Evolutionary conservation across 2,113 vertebrate genomes (phyloP), one percentile per base, ranked within the genome.

Genomic region (Delphinus delphis): DNA sequence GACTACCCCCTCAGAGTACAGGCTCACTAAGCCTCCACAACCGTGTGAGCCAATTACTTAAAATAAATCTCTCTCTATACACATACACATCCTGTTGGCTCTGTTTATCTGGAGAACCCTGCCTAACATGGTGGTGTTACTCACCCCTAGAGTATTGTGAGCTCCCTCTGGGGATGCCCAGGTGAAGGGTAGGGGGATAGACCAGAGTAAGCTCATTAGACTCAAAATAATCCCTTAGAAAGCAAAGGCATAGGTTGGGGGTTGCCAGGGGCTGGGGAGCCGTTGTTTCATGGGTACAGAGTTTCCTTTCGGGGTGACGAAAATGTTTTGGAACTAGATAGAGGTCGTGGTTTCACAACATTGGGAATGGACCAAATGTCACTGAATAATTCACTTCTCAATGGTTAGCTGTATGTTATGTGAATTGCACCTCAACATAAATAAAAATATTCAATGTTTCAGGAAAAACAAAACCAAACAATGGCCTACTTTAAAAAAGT

Each of bases 101-200:
- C 33, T 21, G 41, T 50, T 36, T 8, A n/a, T 47, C 33, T 63
- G 58, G 58, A 36, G 41, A 62, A 26, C 12, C 13, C 88, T 70
- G 38, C 28, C 36, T 23, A 18, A 62, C 3, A 6, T 2, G 9
- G 11, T 13, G 33, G 31, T 4, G 0, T 9, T 0, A 4, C 50
- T 23, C 18, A 13, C 41, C 9, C 28, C 17, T 36, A 1, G 65
- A 17, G 53, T 0, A 17, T 1, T 8, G 6, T 44, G 71, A 67
- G n/a, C 33, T 67, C 26, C n/a, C 1, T 31, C 82, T 17, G 44
- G n/a, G 26, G 2, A 41, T 31, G 2, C 31, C 2, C 13, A 3
- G 20, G 18, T 41, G 28, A 28, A 26, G 41, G 31, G 80, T 31
- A 28, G 26, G 21, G 4, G 31, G 58, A 31, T 8, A 6, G 33